These are phyloP conservation scores for Anadara kagoshimensis DNA, from an alignment of 1,140 invertebrate genomes.

Conservation along the genomic window DNA sequence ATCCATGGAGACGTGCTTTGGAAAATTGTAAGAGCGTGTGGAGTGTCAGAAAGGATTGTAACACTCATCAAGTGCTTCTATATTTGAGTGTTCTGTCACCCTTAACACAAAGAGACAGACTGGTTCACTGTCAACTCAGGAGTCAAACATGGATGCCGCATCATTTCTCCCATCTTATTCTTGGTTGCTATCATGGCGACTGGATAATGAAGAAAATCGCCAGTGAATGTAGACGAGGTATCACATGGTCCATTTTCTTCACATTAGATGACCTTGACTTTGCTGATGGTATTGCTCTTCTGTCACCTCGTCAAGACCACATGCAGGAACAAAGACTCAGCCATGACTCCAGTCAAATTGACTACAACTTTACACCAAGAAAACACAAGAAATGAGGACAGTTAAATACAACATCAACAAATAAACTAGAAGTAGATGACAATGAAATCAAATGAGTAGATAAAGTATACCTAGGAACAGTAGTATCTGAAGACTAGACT, in stretches of 20 bases:
- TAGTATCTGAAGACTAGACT: no score
- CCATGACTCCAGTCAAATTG: background rate
- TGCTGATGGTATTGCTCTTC: slow-evolving; percentile 15
- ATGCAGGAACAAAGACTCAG: slow-evolving; percentile 8
- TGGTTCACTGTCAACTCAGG: background rate
- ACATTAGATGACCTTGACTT: slow-evolving; percentile 12
- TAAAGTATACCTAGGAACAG: background rate
- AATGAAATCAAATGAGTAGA: background rate
- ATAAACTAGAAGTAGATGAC: background rate
- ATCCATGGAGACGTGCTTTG: background rate
- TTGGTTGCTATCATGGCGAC: background rate
- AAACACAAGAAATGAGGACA: slow-evolving; percentile 3
- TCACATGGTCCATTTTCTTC: background rate
- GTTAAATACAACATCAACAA: background rate
- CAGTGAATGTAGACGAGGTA: background rate
- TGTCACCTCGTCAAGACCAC: slow-evolving; percentile 3
- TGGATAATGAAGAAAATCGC: background rate
- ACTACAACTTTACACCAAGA: background rate
- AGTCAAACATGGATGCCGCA: background rate
- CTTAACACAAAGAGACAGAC: slow-evolving; percentile 1
- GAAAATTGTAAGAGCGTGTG: slow-evolving; percentile 5
- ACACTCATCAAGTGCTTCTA: background rate
- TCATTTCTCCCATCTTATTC: background rate
- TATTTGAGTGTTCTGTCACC: background rate
- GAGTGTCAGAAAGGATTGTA: slow-evolving; percentile 1